Conservation (phyloP, 2,888 invertebrate genomes). For the Mycalesis mineus region DNA sequence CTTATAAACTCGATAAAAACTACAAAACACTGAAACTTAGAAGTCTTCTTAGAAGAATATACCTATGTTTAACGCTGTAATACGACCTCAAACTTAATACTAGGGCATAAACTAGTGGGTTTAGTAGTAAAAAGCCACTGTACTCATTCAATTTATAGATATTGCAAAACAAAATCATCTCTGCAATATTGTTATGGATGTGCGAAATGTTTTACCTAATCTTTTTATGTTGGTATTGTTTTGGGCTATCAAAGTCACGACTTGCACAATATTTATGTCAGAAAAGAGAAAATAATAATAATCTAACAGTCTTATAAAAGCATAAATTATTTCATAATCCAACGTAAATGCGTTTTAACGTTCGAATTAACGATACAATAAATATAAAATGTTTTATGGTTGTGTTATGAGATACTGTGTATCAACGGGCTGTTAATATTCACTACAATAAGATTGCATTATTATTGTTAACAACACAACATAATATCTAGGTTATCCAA, state of each 20-base stretch:
- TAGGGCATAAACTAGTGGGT: no score
- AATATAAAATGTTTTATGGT: conserved; percentile 35
- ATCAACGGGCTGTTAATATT: conserved; percentile 8
- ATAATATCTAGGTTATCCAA: no score
- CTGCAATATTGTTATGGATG: not conserved
- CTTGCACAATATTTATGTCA: not conserved
- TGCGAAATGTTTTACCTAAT: not conserved
- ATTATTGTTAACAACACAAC: no score
- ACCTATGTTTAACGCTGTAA: no score
- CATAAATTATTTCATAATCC: conserved; percentile 22
- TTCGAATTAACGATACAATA: conserved; percentile 24
- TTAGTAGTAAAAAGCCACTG: no score
- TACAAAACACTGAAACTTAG: no score
- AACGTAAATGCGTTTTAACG: conserved; percentile 16
- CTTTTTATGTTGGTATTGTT: not conserved
- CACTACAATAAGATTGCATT: not conserved
- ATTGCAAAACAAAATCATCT: not conserved
- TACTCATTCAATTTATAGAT: not conserved
- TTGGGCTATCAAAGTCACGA: conserved; percentile 5
- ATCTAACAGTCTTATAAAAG: conserved; percentile 5
- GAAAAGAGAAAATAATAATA: conserved; percentile 3
- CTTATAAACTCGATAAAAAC: no score
- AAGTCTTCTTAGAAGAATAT: no score
- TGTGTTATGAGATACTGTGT: conserved; percentile 23
- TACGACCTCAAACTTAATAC: no score